These are phyloP conservation scores for Drymonia ruficornis DNA, from an alignment of 2,888 invertebrate genomes.

Conservation along the genomic window DNA sequence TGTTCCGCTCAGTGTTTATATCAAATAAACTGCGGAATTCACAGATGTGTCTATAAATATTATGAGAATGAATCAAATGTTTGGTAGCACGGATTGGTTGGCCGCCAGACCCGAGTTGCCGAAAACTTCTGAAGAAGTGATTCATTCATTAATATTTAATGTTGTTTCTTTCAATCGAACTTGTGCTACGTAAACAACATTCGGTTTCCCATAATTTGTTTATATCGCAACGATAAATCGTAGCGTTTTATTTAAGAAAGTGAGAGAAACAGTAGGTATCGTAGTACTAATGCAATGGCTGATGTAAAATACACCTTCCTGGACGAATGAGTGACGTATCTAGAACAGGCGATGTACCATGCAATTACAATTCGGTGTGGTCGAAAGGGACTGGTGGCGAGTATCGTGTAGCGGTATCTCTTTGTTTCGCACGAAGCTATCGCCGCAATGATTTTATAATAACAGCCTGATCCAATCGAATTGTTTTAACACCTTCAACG, in stretches of 20 bases:
- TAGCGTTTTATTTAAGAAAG: conserved; percentile 12
- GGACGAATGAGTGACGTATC: conserved; percentile 61
- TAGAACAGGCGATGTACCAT: conserved; percentile 48
- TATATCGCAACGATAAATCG: conserved; percentile 9
- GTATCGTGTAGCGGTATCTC: conserved; percentile 41
- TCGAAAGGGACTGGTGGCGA: conserved; percentile 45
- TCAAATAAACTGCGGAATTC: conserved; percentile 9
- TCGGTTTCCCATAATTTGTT: conserved; percentile 12
- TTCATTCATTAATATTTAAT: conserved; percentile 34
- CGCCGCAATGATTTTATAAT: conserved; percentile 34
- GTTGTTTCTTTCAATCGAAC: conserved; percentile 31
- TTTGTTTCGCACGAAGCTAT: conserved; percentile 38
- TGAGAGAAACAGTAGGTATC: conserved; percentile 4
- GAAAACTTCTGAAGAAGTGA: conserved; percentile 26
- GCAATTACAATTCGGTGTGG: conserved; percentile 29
- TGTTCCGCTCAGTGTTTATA: conserved; percentile 24
- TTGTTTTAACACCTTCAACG: conserved; percentile 46
- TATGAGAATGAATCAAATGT: conserved; percentile 19
- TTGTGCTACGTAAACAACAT: conserved; percentile 19
- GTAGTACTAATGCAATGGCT: conserved; percentile 27
- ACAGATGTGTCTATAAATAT: conserved; percentile 4
- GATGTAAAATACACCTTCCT: conserved; percentile 42
- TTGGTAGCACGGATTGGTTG: conserved; percentile 25
- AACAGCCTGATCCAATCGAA: conserved; percentile 46
- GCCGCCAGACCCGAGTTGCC: conserved; percentile 25